phyloP scores from a whole-genome alignment of 2,797 vertebrate species.

The Gallinago solitaria region DNA sequence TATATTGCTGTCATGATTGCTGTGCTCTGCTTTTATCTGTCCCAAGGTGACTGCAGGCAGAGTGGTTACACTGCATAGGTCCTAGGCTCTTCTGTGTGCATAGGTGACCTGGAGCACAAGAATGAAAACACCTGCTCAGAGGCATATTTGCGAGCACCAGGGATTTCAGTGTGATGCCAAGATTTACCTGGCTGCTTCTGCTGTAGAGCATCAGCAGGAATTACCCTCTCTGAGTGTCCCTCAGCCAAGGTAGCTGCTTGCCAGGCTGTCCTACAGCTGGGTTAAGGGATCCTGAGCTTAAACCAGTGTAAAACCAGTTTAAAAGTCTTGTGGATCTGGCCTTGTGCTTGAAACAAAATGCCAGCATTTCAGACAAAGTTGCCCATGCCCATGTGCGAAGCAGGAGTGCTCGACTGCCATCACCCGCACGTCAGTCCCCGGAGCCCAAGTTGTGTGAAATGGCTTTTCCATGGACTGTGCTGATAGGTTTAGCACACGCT shows the following conservation, averaged over 20 bases:
- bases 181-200: background rate
- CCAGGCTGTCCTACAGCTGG: background rate
- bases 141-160: rapidly evolving
- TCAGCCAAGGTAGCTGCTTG: background rate
- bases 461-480: background rate
- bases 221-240: background rate
- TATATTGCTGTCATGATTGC: background rate
- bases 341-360: background rate
- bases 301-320: background rate
- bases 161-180: background rate
- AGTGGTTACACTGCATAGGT: rapidly evolving
- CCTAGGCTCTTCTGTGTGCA: background rate
- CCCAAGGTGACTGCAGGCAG: background rate
- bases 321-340: background rate
- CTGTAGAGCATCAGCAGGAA: background rate
- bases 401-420: background rate
- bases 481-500: rapidly evolving
- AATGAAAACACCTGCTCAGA: background rate
- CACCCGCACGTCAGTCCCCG: rapidly evolving
- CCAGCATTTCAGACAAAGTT: background rate
- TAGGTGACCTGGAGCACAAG: background rate
- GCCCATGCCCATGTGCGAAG: rapidly evolving
- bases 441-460: background rate
- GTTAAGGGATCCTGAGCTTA: background rate
- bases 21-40: background rate